phyloP scores from a whole-genome alignment of 2,113 vertebrate species.

The Cryptotis parvus region DNA sequence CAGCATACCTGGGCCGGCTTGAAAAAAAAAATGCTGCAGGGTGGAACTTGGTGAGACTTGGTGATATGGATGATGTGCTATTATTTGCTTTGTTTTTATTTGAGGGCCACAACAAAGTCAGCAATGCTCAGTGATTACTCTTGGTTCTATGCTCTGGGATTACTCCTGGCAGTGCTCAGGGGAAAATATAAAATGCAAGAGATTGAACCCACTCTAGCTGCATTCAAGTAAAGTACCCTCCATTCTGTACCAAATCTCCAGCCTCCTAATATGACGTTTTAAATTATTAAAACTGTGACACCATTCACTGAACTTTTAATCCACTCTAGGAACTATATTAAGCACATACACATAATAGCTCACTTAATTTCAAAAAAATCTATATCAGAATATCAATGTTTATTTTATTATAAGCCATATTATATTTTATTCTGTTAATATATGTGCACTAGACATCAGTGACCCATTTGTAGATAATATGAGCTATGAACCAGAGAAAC shows the following conservation, averaged over 20 bases:
- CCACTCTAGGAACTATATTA: not conserved
- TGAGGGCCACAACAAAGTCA: no score
- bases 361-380: slow-evolving; percentile 27
- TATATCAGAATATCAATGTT: slow-evolving; percentile 46
- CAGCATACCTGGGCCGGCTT: no score
- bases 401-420: slow-evolving; percentile 58
- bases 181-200: no score
- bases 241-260: no score
- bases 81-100: not conserved
- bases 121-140: no score
- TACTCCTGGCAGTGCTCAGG: no score
- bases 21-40: no score
- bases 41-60: no score
- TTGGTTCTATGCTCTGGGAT: no score
- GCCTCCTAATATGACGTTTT: no score
- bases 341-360: not conserved
- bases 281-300: slow-evolving; percentile 25
- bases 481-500: slow-evolving; percentile 2
- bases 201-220: no score
- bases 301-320: not conserved
- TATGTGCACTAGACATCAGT: slow-evolving; percentile 12
- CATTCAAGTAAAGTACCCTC: no score
- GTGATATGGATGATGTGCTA: not conserved
- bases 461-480: slow-evolving; percentile 10
- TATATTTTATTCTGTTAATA: slow-evolving; percentile 41